Percentiles rank a stretch among this genome's conserved stretches.
Conservation (phyloP, 2,113 vertebrate species). For the Strix uralensis region DNA sequence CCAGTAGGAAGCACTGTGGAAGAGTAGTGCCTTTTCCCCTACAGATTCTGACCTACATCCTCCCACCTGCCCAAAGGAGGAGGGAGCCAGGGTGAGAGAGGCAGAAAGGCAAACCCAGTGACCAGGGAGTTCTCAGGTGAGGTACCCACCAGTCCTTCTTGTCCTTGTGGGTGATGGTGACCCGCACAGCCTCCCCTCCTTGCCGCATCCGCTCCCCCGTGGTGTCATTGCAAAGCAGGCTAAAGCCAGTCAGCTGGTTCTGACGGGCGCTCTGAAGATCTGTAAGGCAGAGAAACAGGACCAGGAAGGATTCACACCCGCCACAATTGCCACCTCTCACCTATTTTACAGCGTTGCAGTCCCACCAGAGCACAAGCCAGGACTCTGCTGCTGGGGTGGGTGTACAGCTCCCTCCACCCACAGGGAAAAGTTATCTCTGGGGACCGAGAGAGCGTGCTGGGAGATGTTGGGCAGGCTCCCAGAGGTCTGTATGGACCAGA, state of each 20-base stretch:
- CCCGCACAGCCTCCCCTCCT: slow-evolving; percentile 81
- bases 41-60: neutral
- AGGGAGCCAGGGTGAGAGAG: neutral
- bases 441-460: neutral
- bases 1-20: neutral
- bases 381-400: neutral
- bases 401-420: neutral
- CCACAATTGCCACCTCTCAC: neutral
- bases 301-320: neutral
- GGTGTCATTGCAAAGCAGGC: slow-evolving; percentile 81
- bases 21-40: neutral
- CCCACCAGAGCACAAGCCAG: neutral
- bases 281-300: slow-evolving; percentile 50
- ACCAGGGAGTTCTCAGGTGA: neutral
- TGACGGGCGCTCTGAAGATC: slow-evolving; percentile 74
- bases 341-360: neutral
- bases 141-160: slow-evolving; percentile 81
- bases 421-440: neutral
- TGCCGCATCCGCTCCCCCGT: slow-evolving; percentile 73
- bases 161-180: slow-evolving; percentile 83
- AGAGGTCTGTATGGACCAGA: neutral
- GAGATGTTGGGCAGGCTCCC: neutral
- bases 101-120: neutral
- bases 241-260: slow-evolving; percentile 80
- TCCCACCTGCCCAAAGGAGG: neutral